phyloP scores from a whole-genome alignment of 2,113 vertebrate genomes.

The Myiozetetes cayanensis region DNA sequence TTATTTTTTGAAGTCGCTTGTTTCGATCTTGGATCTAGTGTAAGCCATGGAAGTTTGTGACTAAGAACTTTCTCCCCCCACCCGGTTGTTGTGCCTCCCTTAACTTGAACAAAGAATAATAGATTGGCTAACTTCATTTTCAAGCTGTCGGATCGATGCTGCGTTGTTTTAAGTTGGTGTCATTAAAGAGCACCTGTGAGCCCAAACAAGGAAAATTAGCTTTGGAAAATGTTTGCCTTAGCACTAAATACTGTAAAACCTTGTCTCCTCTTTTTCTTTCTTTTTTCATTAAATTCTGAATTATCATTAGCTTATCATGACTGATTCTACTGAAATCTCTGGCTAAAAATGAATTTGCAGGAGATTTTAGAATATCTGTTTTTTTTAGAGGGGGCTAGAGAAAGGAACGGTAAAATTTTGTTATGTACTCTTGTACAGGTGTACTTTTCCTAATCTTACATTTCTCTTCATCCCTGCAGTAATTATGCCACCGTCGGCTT shows the following conservation, averaged over 20 bases:
- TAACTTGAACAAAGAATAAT: not conserved
- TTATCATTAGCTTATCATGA: not conserved
- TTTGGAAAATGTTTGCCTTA: not conserved
- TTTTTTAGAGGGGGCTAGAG: not conserved
- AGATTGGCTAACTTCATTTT: not conserved
- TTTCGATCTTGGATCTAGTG: accelerated
- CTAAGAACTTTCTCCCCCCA: not conserved
- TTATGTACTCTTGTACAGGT: not conserved
- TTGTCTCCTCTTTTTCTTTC: not conserved
- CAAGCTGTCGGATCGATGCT: not conserved
- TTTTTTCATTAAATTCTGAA: not conserved
- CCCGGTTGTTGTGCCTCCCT: not conserved
- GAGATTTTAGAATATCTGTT: not conserved
- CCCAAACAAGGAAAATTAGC: not conserved
- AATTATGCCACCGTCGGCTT: conserved; percentile 97
- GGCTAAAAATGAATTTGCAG: not conserved
- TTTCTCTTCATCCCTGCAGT: conserved; percentile 77
- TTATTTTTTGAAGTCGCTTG: not conserved
- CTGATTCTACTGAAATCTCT: not conserved
- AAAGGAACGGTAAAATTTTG: not conserved
- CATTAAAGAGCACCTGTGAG: not conserved
- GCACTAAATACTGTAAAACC: not conserved
- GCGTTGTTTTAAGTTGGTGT: not conserved
- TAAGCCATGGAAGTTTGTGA: not conserved
- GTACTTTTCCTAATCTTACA: not conserved